These are phyloP conservation scores for Epinephelus moara DNA, from an alignment of 2,113 vertebrate species.

Conservation along the genomic window DNA sequence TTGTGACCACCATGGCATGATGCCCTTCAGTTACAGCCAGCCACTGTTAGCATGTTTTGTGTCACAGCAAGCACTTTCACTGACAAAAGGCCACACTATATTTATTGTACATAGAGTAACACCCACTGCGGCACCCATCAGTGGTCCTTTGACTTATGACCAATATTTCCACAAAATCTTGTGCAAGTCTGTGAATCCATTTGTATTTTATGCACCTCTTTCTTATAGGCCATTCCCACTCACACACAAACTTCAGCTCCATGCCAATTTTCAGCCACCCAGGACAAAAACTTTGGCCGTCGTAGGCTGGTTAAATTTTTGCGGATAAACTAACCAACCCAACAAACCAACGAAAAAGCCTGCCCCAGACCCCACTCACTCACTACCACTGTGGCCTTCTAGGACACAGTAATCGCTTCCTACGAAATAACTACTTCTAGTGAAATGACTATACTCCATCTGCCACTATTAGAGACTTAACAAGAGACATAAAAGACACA, in stretches of 20 bases:
- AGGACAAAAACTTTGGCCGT: too few species aligned
- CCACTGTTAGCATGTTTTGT: constrained; percentile 10
- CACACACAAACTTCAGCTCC: too few species aligned
- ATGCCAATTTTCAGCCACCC: too few species aligned
- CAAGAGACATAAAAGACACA: background rate
- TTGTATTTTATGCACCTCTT: too few species aligned
- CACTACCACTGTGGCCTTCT: constrained; percentile 13
- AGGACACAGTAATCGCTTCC: constrained; percentile 32
- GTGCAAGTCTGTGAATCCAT: too few species aligned
- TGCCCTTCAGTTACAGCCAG: constrained; percentile 23
- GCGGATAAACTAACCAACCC: too few species aligned
- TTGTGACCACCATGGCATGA: background rate
- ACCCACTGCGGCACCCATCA: too few species aligned
- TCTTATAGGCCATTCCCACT: too few species aligned
- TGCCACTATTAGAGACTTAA: background rate
- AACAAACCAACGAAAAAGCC: background rate
- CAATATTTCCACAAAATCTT: too few species aligned
- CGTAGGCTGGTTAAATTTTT: too few species aligned
- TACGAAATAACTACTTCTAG: background rate
- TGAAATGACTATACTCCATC: background rate
- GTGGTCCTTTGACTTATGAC: too few species aligned
- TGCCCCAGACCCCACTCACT: background rate
- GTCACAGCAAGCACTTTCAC: constrained; percentile 6
- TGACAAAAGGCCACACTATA: background rate
- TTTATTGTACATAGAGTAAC: background rate